A percentile compares a stretch with the other conserved stretches of the same genome.
Conservation (phyloP, 2,888 invertebrate genomes). For the Muschampia plurimacula region DNA sequence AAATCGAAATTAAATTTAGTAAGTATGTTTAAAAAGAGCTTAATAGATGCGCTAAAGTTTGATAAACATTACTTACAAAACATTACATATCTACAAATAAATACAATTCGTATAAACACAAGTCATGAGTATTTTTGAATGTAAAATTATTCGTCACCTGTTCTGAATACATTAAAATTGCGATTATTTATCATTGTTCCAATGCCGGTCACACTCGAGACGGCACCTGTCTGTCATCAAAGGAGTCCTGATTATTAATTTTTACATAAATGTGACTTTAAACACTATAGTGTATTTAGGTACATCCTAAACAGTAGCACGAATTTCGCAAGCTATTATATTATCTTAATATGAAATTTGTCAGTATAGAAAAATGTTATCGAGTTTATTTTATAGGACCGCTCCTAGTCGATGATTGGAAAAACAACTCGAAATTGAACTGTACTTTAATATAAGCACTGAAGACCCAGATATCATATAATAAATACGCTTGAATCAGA, state of each 20-base stretch:
- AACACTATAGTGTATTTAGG: background rate
- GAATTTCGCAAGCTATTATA: background rate
- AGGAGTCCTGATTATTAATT: slow-evolving; percentile 12
- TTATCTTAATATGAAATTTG: background rate
- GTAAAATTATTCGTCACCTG: slow-evolving; percentile 6
- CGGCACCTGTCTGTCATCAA: slow-evolving; percentile 21
- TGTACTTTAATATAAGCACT: no score
- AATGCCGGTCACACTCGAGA: slow-evolving; percentile 15
- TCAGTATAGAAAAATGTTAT: no score
- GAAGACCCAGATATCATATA: no score
- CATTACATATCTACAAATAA: no score
- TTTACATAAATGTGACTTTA: slow-evolving; percentile 25
- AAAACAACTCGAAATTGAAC: no score
- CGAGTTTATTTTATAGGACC: no score
- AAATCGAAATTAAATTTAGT: no score
- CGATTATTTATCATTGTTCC: background rate
- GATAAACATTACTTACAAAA: no score
- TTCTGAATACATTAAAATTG: slow-evolving; percentile 11
- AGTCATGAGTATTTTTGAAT: slow-evolving; percentile 2
- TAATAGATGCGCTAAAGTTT: no score
- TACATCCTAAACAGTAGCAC: background rate
- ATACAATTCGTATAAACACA: background rate
- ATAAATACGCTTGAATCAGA: no score
- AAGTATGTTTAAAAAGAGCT: no score
- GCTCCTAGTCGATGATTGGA: no score